Conservation (phyloP, 2,797 vertebrate genomes). For the Pteronotus mesoamericanus region DNA sequence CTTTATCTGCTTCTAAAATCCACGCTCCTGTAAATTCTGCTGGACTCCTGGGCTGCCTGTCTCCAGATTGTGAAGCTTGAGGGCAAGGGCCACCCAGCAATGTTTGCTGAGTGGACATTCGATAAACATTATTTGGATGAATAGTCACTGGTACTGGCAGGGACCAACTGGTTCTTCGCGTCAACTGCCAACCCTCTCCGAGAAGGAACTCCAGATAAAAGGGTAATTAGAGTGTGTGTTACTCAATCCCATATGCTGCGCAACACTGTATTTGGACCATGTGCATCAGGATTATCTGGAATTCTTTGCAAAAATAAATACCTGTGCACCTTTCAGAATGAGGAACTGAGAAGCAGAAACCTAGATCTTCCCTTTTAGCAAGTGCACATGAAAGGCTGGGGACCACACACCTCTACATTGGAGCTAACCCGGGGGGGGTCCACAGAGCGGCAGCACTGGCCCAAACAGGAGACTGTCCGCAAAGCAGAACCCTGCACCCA, state of each 20-base stretch:
- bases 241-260: background rate
- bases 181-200: background rate
- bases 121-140: background rate
- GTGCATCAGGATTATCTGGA: background rate
- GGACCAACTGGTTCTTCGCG: background rate
- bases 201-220: background rate
- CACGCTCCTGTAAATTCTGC: background rate
- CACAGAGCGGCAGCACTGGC: background rate
- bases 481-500: background rate
- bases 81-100: background rate
- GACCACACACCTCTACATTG: fast-evolving
- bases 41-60: background rate
- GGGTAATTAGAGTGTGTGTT: background rate
- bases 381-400: background rate
- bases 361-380: background rate
- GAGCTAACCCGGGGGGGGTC: too few relatives aligned
- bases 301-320: background rate
- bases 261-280: background rate
- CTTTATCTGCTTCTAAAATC: background rate
- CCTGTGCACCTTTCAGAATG: background rate
- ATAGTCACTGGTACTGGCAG: background rate
- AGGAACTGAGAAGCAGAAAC: background rate
- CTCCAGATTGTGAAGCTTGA: background rate
- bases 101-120: background rate
- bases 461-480: background rate